Base-by-base conservation (phyloP, 2,888 invertebrate species). In the Chloroclystis v-ata region DNA sequence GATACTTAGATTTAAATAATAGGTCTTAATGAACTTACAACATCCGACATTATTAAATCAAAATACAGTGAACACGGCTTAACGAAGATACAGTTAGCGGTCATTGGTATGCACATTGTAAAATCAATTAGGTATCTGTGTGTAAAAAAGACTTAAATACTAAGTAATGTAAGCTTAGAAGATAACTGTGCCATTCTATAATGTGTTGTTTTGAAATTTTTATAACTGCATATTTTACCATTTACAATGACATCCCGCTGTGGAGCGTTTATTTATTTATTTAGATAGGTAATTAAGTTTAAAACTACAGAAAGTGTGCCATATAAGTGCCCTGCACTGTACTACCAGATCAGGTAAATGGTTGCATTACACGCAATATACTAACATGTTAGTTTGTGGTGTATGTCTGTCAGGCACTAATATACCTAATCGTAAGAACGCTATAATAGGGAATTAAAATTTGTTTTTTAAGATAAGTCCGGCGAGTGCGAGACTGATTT, bases 361-460 rank as follows among this genome's bases (percentile, higher is more conserved):
- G 51, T 29, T 40, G 9, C 28, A 43, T 47, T 43, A 47, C 51
- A 51, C 43, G 51, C 51, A 20, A 51, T 10, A 33, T 7, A 20
- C 35, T 1, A 10, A 10, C 2, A 10, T 4, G 5, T 5, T 16
- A 20, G 8, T 3, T 16, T n/a, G 20, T 10, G n/a, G 8, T n/a
- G 32, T 16, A n/a, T 16, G 32, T 33, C 16, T 33, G 32, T 33
- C 32, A 14, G 14, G 32, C 6, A 10, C 7, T 35, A 11, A 10
- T 35, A 20, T 20, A 10, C 6, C 6, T 20, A 20, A 20, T 20
- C 20, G 2, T 20, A 20, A n/a, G n/a, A 5, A 20, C 20, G 20
- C n/a, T n/a, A n/a, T n/a, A n/a, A n/a, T n/a, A n/a, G n/a, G n/a
- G n/a, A n/a, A n/a, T n/a, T n/a, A n/a, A n/a, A n/a, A n/a, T n/a